Evolutionary conservation across 2,113 vertebrate species (phyloP).

Genomic region (Centrocercus urophasianus): DNA sequence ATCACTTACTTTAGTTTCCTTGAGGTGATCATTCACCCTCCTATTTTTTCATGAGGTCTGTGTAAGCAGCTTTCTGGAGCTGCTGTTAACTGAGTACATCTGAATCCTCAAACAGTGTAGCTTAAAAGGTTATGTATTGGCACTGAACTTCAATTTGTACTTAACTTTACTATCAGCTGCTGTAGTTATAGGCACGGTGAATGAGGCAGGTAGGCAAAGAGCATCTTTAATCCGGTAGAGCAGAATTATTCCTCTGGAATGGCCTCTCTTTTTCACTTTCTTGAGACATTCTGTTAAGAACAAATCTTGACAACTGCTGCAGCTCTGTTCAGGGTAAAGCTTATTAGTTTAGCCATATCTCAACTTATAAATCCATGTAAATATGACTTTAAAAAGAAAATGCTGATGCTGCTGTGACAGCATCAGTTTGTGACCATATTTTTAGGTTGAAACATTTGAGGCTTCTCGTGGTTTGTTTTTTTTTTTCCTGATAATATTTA

Average conservation of each 20-base stretch:
- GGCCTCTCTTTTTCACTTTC: not conserved
- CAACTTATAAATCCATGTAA: slow-evolving; percentile 32
- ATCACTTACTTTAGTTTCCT: not conserved
- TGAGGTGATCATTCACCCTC: not conserved
- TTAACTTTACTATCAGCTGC: not conserved
- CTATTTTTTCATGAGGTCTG: not conserved
- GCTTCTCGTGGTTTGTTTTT: not conserved
- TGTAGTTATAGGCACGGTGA: not conserved
- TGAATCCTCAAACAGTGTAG: not conserved
- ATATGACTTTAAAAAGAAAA: slow-evolving; percentile 19
- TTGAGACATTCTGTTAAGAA: not conserved
- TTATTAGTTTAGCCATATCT: slow-evolving; percentile 51
- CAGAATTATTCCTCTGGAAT: not conserved
- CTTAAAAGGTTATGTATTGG: not conserved
- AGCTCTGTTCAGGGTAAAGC: not conserved
- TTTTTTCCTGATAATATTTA: not conserved
- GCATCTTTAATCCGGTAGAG: not conserved
- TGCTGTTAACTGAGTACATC: not conserved
- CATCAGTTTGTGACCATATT: slow-evolving; percentile 28
- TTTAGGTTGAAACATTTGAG: slow-evolving; percentile 32
- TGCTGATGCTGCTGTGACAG: slow-evolving; percentile 19
- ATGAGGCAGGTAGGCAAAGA: not conserved
- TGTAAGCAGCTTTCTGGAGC: not conserved
- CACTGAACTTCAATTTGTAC: not conserved
- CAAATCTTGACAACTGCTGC: slow-evolving; percentile 13